A percentile compares a stretch with the other conserved stretches of the same genome.
phyloP scores from a whole-genome alignment of 1,140 invertebrate genomes.

The Bombus superbus region DNA sequence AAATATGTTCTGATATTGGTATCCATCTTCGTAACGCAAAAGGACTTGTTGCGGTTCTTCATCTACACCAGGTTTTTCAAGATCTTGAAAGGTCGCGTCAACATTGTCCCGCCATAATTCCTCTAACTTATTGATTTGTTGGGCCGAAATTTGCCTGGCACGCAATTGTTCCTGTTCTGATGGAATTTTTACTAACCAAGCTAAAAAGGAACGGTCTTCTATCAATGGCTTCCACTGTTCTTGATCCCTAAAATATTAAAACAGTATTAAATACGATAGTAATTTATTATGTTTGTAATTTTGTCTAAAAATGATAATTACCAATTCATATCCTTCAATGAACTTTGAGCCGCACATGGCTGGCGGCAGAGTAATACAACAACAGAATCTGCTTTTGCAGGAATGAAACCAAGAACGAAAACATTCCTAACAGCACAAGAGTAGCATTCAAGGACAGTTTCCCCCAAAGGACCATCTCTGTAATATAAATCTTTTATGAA shows the following conservation, averaged over 20 bases:
- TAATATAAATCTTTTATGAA: conserved; percentile 21
- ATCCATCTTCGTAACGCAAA: conserved; percentile 98
- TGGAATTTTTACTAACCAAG: conserved; percentile 98
- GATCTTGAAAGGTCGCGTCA: conserved; percentile 98
- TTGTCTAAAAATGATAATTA: conserved; percentile 72
- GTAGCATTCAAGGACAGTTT: conserved; percentile 99
- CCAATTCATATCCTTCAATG: conserved; percentile 99
- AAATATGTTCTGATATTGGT: conserved; percentile 99
- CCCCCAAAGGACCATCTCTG: conserved; percentile 97
- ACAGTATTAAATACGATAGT: background rate
- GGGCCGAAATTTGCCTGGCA: conserved; percentile 96
- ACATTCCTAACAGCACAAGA: conserved; percentile 99
- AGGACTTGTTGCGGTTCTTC: conserved; percentile 98
- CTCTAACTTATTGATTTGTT: conserved; percentile 98
- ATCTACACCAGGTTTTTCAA: conserved; percentile 98
- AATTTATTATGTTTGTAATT: background rate
- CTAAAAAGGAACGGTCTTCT: conserved; percentile 96
- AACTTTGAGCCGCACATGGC: conserved; percentile 98
- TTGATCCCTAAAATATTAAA: conserved; percentile 89
- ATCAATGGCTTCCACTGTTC: conserved; percentile 99
- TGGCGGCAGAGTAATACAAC: conserved; percentile 99
- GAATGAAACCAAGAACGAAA: conserved; percentile 99
- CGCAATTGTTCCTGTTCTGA: conserved; percentile 97
- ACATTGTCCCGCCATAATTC: conserved; percentile 99
- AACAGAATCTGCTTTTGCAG: conserved; percentile 99